phyloP scores from a whole-genome alignment of 2,113 vertebrate genomes.

The Crotalus viridis region DNA sequence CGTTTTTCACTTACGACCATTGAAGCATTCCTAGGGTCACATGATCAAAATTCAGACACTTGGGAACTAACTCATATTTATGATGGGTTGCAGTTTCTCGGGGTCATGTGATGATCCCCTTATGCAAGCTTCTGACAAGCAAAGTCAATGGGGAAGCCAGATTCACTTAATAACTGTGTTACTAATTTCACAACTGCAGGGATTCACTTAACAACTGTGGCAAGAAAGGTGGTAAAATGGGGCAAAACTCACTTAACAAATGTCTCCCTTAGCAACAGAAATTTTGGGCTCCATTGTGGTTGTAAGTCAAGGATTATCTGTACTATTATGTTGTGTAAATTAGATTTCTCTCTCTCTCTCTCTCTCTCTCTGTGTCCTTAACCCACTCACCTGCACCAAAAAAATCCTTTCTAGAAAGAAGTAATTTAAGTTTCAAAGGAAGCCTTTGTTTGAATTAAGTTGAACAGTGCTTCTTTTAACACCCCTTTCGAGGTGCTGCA shows the following conservation, averaged over 20 bases:
- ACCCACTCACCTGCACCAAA: background rate
- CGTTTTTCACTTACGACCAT: too few species aligned
- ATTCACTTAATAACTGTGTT: too few species aligned
- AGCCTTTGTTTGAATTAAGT: background rate
- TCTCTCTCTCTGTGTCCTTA: background rate
- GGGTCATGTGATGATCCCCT: too few species aligned
- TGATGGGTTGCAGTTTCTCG: too few species aligned
- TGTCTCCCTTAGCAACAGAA: background rate
- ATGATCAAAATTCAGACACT: too few species aligned
- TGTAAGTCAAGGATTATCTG: background rate
- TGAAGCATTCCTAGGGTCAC: too few species aligned
- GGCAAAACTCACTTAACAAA: background rate
- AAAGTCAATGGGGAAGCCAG: too few species aligned
- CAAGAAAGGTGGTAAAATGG: background rate
- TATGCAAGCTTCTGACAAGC: too few species aligned
- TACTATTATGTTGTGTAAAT: background rate
- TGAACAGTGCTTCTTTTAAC: background rate
- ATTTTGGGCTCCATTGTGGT: background rate
- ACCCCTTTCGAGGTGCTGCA: background rate
- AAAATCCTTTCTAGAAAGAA: background rate
- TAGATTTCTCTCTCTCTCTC: background rate
- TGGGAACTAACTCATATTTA: too few species aligned
- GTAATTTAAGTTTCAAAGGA: background rate
- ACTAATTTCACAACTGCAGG: too few species aligned
- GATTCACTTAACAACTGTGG: too few species aligned